Evolutionary conservation across 2,888 invertebrate genomes (phyloP).

Genomic region (Drosophila leonis): DNA sequence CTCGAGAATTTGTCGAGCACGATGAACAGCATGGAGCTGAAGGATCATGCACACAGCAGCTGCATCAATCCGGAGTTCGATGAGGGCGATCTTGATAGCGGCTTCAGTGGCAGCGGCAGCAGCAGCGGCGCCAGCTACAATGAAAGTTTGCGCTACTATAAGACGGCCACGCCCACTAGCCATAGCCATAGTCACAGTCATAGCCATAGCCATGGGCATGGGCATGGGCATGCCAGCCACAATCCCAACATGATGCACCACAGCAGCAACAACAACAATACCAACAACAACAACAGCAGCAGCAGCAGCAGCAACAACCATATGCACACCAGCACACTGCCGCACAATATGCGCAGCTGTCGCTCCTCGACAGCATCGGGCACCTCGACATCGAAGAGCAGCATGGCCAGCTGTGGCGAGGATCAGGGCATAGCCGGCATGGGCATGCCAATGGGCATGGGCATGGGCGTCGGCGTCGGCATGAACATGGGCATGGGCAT

Average conservation of each 20-base stretch:
- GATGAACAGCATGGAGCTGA: slow-evolving; percentile 84
- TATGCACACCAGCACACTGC: slow-evolving; percentile 75
- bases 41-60: slow-evolving; percentile 83
- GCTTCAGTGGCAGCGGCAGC: slow-evolving; percentile 89
- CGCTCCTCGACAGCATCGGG: slow-evolving; percentile 85
- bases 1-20: slow-evolving; percentile 85
- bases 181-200: slow-evolving; percentile 53
- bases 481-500: slow-evolving; percentile 29
- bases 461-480: slow-evolving; percentile 27
- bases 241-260: slow-evolving; percentile 37
- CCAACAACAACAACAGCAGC: slow-evolving; percentile 28
- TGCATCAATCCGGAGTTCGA: slow-evolving; percentile 85
- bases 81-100: slow-evolving; percentile 90
- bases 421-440: slow-evolving; percentile 84
- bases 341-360: slow-evolving; percentile 84
- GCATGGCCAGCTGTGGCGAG: slow-evolving; percentile 84
- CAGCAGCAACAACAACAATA: slow-evolving; percentile 11
- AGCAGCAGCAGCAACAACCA: slow-evolving; percentile 44
- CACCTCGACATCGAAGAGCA: slow-evolving; percentile 85
- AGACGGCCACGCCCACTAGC: slow-evolving; percentile 81
- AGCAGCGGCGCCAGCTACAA: slow-evolving; percentile 94
- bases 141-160: slow-evolving; percentile 88
- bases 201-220: slow-evolving; percentile 37
- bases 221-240: slow-evolving; percentile 28
- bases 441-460: slow-evolving; percentile 52